Evolutionary conservation across 2,113 vertebrate genomes (phyloP), one percentile per base, ranked within the genome.

Genomic region (Labeo rohita): DNA sequence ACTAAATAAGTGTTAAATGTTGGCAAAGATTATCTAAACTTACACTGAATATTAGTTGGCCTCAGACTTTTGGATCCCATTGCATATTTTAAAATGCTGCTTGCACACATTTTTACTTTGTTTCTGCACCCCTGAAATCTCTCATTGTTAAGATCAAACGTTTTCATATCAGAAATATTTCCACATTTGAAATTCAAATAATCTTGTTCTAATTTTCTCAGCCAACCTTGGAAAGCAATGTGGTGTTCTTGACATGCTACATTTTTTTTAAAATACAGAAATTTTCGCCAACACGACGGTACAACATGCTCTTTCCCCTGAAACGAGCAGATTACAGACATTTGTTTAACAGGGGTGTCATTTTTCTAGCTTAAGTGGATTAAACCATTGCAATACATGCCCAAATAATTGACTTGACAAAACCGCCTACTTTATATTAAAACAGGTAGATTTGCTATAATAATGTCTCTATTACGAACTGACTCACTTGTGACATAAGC

Each of bases 361-460:
- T 36, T 50, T 39, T 52, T 68, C 13, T 47, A 36, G 15, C n/a
- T 34, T 52, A 68, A 82, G 36, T 45, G 59, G 78, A 80, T 80
- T 80, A 80, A 80, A 47, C 43, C 56, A 45, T 80, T 45, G 39
- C 56, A 63, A 80, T 12, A 80, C 34, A 12, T 61, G 54, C 16
- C 77, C 34, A 47, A 65, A 80, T 28, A 80, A 82, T 34, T 65
- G 59, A 81, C 39, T 47, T 63, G 79, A 81, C 79, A 81, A 50
- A 68, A 36, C 13, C 8, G 61, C 63, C 80, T 68, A 52, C 59
- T 82, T 52, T 68, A 82, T 36, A 36, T 39, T 34, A 63, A 65
- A 49, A 65, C 39, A 63, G 79, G 59, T 65, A 65, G 6, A 80
- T 81, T 66, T 66, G 61, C 74, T 15, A 50, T 34, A 79, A 59